Evolutionary conservation across 2,888 invertebrate species (phyloP).

Genomic region (Hemithea aestivaria): DNA sequence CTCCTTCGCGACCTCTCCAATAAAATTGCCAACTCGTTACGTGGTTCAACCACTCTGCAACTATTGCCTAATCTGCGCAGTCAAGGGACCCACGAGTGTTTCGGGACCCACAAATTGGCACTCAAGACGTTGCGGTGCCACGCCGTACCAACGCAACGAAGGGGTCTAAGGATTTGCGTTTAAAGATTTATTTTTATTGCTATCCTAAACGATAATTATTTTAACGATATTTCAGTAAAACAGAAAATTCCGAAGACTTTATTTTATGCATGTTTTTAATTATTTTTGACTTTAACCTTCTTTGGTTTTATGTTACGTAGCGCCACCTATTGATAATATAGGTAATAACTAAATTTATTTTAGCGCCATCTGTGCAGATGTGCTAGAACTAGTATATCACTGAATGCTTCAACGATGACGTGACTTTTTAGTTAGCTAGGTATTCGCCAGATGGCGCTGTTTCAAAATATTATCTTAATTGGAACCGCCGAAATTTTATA

Average conservation of each 20-base stretch:
- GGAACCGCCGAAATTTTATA: too few species aligned
- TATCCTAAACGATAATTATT: too few species aligned
- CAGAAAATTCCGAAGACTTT: too few species aligned
- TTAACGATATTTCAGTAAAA: too few species aligned
- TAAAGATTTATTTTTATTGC: too few species aligned
- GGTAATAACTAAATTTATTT: not conserved
- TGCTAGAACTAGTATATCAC: too few species aligned
- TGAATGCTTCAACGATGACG: too few species aligned
- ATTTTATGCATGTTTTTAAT: too few species aligned
- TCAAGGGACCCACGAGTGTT: slow-evolving; percentile 65
- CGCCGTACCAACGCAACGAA: too few species aligned
- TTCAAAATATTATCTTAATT: not conserved
- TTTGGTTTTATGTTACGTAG: too few species aligned
- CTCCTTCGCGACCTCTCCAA: slow-evolving; percentile 12
- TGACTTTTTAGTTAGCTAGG: not conserved
- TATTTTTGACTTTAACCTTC: too few species aligned
- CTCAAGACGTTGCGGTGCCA: slow-evolving; percentile 39
- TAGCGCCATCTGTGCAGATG: slow-evolving; percentile 29
- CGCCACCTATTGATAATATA: slow-evolving; percentile 23
- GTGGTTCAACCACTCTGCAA: slow-evolving; percentile 29
- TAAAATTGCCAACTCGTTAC: slow-evolving; percentile 57
- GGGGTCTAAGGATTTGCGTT: too few species aligned
- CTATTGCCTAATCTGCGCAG: slow-evolving; percentile 2
- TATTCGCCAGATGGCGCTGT: slow-evolving; percentile 7
- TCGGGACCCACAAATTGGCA: slow-evolving; percentile 63